These are phyloP conservation scores for Procavia capensis DNA, from an alignment of 2,113 vertebrate genomes.

Conservation along the genomic window DNA sequence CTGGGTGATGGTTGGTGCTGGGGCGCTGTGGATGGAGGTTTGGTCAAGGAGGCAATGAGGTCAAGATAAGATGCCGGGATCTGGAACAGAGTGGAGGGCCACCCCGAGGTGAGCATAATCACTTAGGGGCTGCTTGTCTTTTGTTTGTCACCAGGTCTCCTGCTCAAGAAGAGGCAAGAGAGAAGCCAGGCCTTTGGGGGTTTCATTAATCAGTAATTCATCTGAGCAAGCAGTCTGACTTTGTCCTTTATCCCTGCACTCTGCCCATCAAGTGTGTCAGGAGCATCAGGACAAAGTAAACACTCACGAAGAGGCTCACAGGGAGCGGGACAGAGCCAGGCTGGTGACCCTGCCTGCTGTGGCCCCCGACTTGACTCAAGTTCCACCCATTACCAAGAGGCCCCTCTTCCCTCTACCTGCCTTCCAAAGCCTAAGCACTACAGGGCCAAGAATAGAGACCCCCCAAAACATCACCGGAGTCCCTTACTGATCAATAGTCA, in stretches of 20 bases:
- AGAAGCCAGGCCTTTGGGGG: background rate
- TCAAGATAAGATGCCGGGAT: background rate
- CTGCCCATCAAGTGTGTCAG: background rate
- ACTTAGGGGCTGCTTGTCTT: background rate
- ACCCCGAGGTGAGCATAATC: background rate
- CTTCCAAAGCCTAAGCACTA: background rate
- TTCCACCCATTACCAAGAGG: background rate
- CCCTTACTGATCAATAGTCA: conserved; percentile 23
- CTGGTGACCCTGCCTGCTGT: rapidly evolving
- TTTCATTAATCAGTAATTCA: conserved; percentile 28
- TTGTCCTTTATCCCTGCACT: background rate
- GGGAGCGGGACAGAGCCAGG: rapidly evolving
- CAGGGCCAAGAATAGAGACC: background rate
- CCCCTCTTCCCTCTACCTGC: background rate
- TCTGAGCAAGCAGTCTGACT: background rate
- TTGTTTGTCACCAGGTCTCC: background rate
- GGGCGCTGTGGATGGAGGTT: background rate
- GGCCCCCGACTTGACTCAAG: background rate
- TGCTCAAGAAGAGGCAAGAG: background rate
- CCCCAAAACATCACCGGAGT: background rate
- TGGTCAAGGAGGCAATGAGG: background rate
- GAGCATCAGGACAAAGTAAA: background rate
- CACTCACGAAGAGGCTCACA: background rate
- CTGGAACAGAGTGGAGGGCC: background rate
- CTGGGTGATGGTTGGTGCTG: background rate